Conservation (phyloP, 2,797 vertebrate genomes). For the Girardinus metallicus region DNA sequence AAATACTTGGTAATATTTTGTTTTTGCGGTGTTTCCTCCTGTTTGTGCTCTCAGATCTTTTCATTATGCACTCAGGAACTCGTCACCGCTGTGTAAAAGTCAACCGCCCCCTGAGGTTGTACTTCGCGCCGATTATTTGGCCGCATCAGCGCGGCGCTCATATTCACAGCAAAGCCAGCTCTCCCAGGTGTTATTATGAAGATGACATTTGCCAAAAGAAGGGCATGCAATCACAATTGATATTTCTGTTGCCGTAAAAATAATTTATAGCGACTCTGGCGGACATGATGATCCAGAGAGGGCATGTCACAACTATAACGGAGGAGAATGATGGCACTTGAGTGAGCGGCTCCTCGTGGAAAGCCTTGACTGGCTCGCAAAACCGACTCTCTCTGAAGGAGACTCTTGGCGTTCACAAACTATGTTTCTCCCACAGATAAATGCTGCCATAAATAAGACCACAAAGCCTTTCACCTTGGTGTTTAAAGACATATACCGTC, state of each 20-base stretch:
- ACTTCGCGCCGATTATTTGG: conserved; percentile 35
- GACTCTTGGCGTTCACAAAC: conserved; percentile 57
- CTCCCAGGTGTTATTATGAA: conserved; percentile 66
- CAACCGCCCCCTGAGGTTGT: conserved; percentile 53
- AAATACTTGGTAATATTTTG: background rate
- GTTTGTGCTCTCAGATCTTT: conserved; percentile 25
- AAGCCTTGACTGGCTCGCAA: conserved; percentile 70
- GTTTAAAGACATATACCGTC: conserved; percentile 61
- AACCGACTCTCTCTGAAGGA: conserved; percentile 44
- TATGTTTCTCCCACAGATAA: conserved; percentile 58
- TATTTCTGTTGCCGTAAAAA: conserved; percentile 66
- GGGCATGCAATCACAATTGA: conserved; percentile 68
- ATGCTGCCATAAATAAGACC: conserved; percentile 63
- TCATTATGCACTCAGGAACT: conserved; percentile 8
- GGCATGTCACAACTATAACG: conserved; percentile 39
- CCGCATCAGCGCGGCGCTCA: conserved; percentile 37
- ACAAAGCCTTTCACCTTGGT: conserved; percentile 57
- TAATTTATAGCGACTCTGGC: conserved; percentile 56
- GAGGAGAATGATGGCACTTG: conserved; percentile 52
- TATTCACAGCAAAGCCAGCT: conserved; percentile 51
- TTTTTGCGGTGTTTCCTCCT: background rate
- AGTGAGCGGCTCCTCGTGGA: conserved; percentile 7
- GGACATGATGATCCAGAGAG: conserved; percentile 59
- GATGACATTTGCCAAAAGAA: conserved; percentile 72
- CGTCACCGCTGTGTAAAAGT: conserved; percentile 53